Base-by-base conservation (phyloP, 2,113 vertebrate genomes). In the Spizaetus ornatus region DNA sequence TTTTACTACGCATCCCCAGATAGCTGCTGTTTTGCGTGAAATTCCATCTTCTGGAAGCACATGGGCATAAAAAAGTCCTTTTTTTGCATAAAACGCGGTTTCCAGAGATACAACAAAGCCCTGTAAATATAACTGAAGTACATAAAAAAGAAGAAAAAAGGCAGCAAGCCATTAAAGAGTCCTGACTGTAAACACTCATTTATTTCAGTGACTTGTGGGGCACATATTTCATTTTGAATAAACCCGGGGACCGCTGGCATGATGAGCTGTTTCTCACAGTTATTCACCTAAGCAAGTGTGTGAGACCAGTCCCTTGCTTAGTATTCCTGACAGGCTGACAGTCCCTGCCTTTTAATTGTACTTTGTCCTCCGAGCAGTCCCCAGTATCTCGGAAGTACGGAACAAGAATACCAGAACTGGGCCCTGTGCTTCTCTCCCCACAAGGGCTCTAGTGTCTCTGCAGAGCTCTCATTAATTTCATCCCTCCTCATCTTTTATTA, bases 401-500 rank as follows among this genome's bases (percentile, higher is more conserved):
- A 87, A 38, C 23, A 42, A 36, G 56, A 84, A 31, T 3, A 69
- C 17, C 82, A 74, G n/a, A 69, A 48, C 13, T 27, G 11, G 3
- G 48, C 6, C 73, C 65, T 9, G 22, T 22, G 55, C 56, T 67
- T 74, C 73, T 58, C 42, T 63, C 34, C 69, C 42, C 25, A 45
- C 17, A 88, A 65, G 81, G 48, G 40, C 56, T 72, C 27, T 25
- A 72, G 40, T 48, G 36, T 52, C 73, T 90, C 82, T 56, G 77
- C 78, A 89, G 81, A 95, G 53, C 55, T 62, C n/a, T 52, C 53
- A 85, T 70, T 95, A 76, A 91, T 86, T 90, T 76, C 50, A 84
- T 63, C 26, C 27, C 20, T 88, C 32, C 67, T 89, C 55, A 83
- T 93, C 48, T 95, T 96, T 94, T 86, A 85, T 91, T 78, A 93